Evolutionary conservation across 2,113 vertebrate species (phyloP).

Genomic region (Scolopax mira): DNA sequence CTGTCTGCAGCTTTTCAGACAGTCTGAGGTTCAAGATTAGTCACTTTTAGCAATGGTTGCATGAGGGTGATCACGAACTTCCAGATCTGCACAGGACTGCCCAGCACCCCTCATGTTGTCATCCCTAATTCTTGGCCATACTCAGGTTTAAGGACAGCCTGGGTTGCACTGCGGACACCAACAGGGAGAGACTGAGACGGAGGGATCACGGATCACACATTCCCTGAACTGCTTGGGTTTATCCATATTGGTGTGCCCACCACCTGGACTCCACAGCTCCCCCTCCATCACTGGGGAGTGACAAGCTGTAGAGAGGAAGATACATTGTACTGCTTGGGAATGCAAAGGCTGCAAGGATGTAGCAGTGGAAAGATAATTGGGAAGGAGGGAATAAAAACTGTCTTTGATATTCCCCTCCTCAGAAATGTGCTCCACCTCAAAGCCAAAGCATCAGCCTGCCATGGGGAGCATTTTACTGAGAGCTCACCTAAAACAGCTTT

Average conservation of each 20-base stretch:
- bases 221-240: background rate
- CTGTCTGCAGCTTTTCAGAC: background rate
- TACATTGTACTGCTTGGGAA: background rate
- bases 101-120: background rate
- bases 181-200: background rate
- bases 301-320: background rate
- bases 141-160: background rate
- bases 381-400: background rate
- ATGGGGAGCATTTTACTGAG: background rate
- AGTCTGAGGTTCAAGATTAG: background rate
- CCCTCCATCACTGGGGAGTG: fast-evolving
- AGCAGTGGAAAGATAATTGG: background rate
- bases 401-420: background rate
- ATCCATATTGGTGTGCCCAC: no score
- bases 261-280: background rate
- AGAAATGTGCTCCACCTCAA: fast-evolving
- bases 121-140: background rate
- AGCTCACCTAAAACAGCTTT: background rate
- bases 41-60: background rate
- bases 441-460: background rate
- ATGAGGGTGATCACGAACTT: fast-evolving
- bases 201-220: fast-evolving
- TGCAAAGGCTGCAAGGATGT: background rate
- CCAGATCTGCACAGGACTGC: background rate
- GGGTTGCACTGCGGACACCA: background rate